Base-by-base conservation (phyloP, 2,888 invertebrate genomes). In the Odontothrips loti region DNA sequence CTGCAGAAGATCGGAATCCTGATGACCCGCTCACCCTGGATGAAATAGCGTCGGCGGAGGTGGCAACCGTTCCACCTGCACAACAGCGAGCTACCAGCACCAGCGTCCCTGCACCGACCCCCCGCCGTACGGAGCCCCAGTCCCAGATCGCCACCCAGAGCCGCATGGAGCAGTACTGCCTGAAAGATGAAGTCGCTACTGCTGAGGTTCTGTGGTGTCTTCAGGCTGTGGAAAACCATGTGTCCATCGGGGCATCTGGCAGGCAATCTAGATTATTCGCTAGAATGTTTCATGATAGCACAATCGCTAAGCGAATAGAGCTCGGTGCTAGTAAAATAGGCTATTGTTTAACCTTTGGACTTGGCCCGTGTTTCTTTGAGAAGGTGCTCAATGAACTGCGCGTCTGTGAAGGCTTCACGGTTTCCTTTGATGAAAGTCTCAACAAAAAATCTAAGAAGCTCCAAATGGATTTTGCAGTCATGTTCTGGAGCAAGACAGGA, bases 391-490 rank as follows among this genome's bases (percentile, higher is more conserved):
- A 63, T 63, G 63, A 63, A n/a, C 15, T 63, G 10, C 20, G 23
- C 3, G 10, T 11, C 6, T 63, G n/a, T 9, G n/a, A 63, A 1
- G 63, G 20, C 10, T 63, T n/a, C n/a, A n/a, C n/a, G 1, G 63
- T 63, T 3, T 20, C 10, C 1, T 63, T 63, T n/a, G 63, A 63
- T 23, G 63, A 63, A n/a, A 63, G 63, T 63, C 63, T 63, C 1
- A 63, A 63, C 63, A 63, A 63, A 63, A n/a, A n/a, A 9, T 63
- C 63, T 20, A 15, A 63, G 23, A 20, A 63, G n/a, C 63, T n/a
- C 10, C 84, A 85, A 82, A 86, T 85, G 85, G 85, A 85, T 80
- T 34, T 85, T 23, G 81, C 82, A 75, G 82, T 86, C 1, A 82
- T 84, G 79, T 85, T 82, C 80, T 85, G 84, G 85, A 81, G 84